These are phyloP conservation scores for Pontoporia blainvillei DNA, from an alignment of 2,113 vertebrate genomes.

Conservation along the genomic window DNA sequence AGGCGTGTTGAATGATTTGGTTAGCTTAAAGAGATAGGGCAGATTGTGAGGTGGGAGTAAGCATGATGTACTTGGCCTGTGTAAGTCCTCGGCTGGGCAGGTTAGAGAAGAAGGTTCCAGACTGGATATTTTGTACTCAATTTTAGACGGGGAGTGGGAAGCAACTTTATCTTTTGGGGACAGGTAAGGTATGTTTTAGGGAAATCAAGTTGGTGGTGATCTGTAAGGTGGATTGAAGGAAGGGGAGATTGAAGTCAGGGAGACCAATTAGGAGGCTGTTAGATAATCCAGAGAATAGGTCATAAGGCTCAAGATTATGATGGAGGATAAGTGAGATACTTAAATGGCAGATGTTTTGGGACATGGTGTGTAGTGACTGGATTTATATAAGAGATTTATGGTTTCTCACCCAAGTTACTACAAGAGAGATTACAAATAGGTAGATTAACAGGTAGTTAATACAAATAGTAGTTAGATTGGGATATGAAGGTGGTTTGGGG, in stretches of 20 bases:
- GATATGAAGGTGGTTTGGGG: neutral
- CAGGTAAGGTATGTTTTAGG: neutral
- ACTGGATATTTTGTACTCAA: neutral
- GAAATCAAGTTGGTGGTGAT: neutral
- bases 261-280: neutral
- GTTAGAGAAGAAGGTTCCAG: neutral
- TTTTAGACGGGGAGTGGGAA: neutral
- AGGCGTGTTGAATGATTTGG: neutral
- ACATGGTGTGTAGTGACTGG: neutral
- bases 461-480: neutral
- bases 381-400: neutral
- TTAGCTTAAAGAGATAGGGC: neutral
- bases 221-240: neutral
- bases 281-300: neutral
- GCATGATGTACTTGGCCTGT: neutral
- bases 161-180: neutral
- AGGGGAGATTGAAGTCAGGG: neutral
- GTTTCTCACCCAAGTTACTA: neutral
- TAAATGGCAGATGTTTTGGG: neutral
- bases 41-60: neutral
- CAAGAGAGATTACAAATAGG: neutral
- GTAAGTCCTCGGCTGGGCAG: neutral
- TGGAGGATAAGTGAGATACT: neutral
- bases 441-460: neutral
- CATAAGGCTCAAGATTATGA: neutral